Conservation (phyloP, 2,113 vertebrate genomes). For the Morone chrysops region DNA sequence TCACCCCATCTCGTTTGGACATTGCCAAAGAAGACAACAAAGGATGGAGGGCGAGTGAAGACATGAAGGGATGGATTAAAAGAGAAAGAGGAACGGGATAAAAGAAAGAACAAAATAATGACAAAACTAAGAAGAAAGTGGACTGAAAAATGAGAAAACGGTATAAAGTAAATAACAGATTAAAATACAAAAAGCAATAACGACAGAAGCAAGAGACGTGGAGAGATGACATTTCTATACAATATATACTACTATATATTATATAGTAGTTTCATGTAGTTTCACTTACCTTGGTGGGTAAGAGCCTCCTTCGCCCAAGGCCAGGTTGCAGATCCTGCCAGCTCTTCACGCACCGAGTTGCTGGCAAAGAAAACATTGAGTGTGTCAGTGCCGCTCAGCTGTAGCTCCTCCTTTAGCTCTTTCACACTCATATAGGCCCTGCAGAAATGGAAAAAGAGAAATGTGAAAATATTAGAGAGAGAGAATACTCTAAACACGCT, state of each 20-base stretch:
- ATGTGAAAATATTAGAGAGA: background rate
- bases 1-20: constrained; percentile 55
- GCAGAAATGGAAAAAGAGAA: constrained; percentile 40
- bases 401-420: constrained; percentile 93
- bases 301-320: constrained; percentile 98
- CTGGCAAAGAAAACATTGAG: constrained; percentile 97
- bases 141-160: background rate
- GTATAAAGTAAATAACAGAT: background rate
- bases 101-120: background rate
- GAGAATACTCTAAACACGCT: background rate
- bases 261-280: background rate
- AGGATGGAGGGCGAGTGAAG: constrained; percentile 26
- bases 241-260: background rate
- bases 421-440: constrained; percentile 97
- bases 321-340: constrained; percentile 97
- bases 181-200: background rate
- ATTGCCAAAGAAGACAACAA: constrained; percentile 45
- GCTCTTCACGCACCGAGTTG: constrained; percentile 91
- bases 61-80: background rate
- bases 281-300: constrained; percentile 83
- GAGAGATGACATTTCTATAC: background rate
- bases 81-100: background rate
- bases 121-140: background rate
- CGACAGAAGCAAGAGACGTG: background rate
- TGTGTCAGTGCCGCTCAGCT: constrained; percentile 90